phyloP scores from a whole-genome alignment of 2,113 vertebrate species.

The Taurulus bubalis region DNA sequence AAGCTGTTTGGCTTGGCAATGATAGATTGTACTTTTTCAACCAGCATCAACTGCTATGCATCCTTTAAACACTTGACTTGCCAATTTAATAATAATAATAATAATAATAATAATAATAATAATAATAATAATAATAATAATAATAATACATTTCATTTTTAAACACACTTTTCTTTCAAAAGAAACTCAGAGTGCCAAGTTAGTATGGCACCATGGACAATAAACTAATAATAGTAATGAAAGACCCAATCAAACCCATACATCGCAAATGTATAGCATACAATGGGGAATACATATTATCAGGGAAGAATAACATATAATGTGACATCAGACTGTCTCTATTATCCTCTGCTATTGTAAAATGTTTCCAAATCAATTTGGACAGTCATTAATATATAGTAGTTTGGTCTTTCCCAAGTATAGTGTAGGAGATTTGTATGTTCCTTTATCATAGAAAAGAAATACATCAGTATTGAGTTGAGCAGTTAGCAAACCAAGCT shows the following conservation, averaged over 20 bases:
- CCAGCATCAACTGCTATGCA: constrained; percentile 21
- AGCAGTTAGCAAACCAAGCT: constrained; percentile 53
- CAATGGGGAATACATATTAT: background rate
- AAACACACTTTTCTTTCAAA: no score
- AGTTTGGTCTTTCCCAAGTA: background rate
- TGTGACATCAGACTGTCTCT: background rate
- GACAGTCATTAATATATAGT: background rate
- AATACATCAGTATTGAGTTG: constrained; percentile 6
- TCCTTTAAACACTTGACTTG: constrained; percentile 26
- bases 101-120: constrained; percentile 14
- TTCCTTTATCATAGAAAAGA: background rate
- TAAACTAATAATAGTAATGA: background rate
- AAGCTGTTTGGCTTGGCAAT: constrained; percentile 5
- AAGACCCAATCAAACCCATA: constrained; percentile 18
- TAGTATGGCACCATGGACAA: background rate
- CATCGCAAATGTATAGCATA: background rate
- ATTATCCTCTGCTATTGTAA: background rate
- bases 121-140: constrained; percentile 1
- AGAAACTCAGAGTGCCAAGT: no score
- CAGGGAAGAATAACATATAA: constrained; percentile 7
- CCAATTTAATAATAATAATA: constrained; percentile 9
- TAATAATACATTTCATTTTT: no score
- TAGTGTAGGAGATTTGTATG: background rate
- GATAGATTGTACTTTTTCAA: background rate
- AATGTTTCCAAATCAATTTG: constrained; percentile 1